Evolutionary conservation across 53 echinoderm and acorn worm genomes (phyloP).

Genomic region (Glandiceps talaboti): DNA sequence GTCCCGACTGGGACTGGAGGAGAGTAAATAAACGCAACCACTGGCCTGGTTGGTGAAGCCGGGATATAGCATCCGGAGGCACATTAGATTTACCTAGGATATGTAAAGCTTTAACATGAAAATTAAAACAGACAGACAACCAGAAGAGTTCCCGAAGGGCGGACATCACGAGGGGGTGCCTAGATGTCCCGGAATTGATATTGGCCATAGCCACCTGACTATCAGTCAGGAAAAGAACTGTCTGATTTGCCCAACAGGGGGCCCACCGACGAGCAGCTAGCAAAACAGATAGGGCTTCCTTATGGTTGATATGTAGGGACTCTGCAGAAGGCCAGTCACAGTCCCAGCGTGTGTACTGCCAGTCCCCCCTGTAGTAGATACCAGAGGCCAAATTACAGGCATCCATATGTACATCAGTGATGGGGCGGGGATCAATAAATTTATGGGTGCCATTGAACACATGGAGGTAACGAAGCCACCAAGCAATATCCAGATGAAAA

Average conservation of each 20-base stretch:
- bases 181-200: slow-evolving; percentile 5
- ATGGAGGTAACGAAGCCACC: slow-evolving; percentile 6
- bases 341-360: slow-evolving; percentile 5
- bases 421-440: neutral
- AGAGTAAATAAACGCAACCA: neutral
- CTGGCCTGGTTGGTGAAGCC: neutral
- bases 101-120: slow-evolving; percentile 3
- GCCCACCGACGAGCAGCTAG: slow-evolving; percentile 10
- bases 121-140: slow-evolving; percentile 2
- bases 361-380: slow-evolving; percentile 7
- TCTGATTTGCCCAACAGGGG: neutral
- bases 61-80: slow-evolving; percentile 2
- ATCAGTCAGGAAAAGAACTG: slow-evolving; percentile 4
- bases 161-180: neutral
- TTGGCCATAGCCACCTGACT: slow-evolving; percentile 1
- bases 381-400: slow-evolving; percentile 5
- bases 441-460: neutral
- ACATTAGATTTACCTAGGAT: slow-evolving; percentile 1
- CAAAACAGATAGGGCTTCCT: slow-evolving; percentile 8
- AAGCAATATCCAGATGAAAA: neutral
- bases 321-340: slow-evolving; percentile 4
- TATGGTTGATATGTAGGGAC: slow-evolving; percentile 7
- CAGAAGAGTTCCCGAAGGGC: slow-evolving; percentile 8
- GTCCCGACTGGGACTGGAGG: neutral
- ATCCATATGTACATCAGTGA: neutral